These are phyloP conservation scores for Apeltes quadracus DNA, from an alignment of 2,113 vertebrate genomes.

Conservation along the genomic window DNA sequence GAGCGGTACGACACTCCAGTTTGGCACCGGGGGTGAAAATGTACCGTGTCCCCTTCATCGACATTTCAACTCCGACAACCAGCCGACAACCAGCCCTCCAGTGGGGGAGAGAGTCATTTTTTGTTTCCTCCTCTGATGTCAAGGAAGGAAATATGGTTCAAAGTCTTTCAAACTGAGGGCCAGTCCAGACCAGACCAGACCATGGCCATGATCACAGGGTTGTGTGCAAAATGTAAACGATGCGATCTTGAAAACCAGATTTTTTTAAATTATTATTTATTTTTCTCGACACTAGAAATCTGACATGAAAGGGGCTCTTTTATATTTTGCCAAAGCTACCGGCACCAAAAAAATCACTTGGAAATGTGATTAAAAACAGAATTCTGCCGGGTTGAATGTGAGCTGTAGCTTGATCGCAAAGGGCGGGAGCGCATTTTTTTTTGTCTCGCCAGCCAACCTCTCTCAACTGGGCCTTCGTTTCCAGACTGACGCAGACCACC, in stretches of 20 bases:
- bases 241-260: constrained; percentile 1
- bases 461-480: constrained; percentile 48
- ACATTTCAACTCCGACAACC: constrained; percentile 33
- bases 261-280: neutral
- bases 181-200: neutral
- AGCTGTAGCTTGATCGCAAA: constrained; percentile 6
- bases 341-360: neutral
- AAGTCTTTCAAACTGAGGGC: neutral
- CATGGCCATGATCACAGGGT: neutral
- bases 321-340: neutral
- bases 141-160: neutral
- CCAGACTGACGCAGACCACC: constrained; percentile 19
- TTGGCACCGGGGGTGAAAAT: constrained; percentile 37
- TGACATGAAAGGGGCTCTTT: neutral
- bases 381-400: no score
- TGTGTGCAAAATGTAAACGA: neutral
- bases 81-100: constrained; percentile 27
- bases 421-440: constrained; percentile 21
- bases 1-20: constrained; percentile 28
- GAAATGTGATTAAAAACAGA: neutral
- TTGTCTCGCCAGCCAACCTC: constrained; percentile 6
- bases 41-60: constrained; percentile 21
- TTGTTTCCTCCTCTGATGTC: constrained; percentile 34
- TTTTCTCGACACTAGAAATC: neutral
- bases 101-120: constrained; percentile 20